A percentile compares a stretch with the other conserved stretches of the same genome.
Evolutionary conservation across 2,113 vertebrate species (phyloP).

Genomic region (Austrofundulus limnaeus): DNA sequence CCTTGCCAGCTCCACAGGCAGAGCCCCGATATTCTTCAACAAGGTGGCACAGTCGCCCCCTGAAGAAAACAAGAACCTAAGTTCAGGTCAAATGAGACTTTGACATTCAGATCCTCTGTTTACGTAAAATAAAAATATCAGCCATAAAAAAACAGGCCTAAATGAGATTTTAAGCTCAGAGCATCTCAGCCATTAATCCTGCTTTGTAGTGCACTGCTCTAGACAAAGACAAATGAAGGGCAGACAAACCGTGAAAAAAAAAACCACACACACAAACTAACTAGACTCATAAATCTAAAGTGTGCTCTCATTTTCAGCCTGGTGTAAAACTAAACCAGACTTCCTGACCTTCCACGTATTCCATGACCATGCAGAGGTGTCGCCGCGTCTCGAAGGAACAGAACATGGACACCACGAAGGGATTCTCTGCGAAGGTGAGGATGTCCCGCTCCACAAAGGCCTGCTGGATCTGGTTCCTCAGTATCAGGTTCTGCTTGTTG

Average conservation of each 20-base stretch:
- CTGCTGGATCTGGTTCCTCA: constrained; percentile 98
- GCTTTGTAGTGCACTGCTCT: neutral
- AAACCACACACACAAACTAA: neutral
- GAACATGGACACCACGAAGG: constrained; percentile 99
- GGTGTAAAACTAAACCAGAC: too few relatives aligned
- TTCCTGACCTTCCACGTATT: constrained; percentile 93
- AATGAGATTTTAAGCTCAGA: neutral
- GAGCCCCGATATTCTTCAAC: constrained; percentile 92
- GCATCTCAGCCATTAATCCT: neutral
- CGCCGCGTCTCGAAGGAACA: constrained; percentile 96
- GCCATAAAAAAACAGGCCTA: too few relatives aligned
- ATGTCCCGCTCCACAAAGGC: constrained; percentile 98
- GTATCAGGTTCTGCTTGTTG: constrained; percentile 98
- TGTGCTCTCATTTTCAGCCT: neutral
- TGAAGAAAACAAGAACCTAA: constrained; percentile 49
- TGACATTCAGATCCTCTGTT: too few relatives aligned
- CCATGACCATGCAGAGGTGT: constrained; percentile 99
- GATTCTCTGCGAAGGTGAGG: constrained; percentile 95
- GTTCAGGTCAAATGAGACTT: too few relatives aligned
- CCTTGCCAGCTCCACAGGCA: constrained; percentile 89
- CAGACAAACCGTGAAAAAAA: neutral
- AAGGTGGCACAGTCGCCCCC: constrained; percentile 94
- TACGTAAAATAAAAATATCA: too few relatives aligned
- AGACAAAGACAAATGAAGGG: neutral
- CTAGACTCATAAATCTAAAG: constrained; percentile 1